Evolutionary conservation across 2,888 invertebrate species (phyloP), one percentile per base, ranked within the genome.

Genomic region (Aphodius granarius): DNA sequence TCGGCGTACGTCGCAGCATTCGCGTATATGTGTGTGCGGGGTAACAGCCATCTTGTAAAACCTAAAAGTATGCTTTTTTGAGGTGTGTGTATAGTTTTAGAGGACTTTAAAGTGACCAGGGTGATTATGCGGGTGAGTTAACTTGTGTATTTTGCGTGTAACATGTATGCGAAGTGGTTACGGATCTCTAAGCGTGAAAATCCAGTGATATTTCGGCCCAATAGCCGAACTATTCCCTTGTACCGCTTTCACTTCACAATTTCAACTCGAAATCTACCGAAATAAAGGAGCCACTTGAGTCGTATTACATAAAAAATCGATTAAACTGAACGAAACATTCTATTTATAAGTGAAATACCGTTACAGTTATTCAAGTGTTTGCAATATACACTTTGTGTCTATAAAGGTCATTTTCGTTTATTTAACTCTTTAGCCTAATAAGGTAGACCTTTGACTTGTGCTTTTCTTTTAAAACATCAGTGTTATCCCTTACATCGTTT

Each of bases 1-100:
- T 74, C 70, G 72, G 78, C 82, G 85, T 82, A 81, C 75, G 85
- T 85, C 85, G 75, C 79, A 81, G 82, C 78, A 82, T 76, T 78
- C 78, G 74, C 79, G 79, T 81, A 81, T 83, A 85, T 82, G 82
- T 84, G 85, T 84, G 86, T 86, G 84, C 85, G 85, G 85, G 86
- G 84, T 84, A 84, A 85, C 86, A 85, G 87, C 87, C 87, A 87
- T 87, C 85, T 87, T 87, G 87, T 86, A 85, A 85, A 86, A 84
- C 84, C 85, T 83, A 84, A 86, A 87, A 87, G 86, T 86, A 87
- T 87, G 87, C 86, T 86, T 86, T 84, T 86, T 86, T 85, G 86
- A 87, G 86, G 87, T 87, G 87, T 87, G 86, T 87, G 86, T 86
- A 83, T 83, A 84, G 85, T 86, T 81, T 83, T 85, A 82, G 82